phyloP scores from a whole-genome alignment of 2,797 vertebrate species.

The Picus viridis region DNA sequence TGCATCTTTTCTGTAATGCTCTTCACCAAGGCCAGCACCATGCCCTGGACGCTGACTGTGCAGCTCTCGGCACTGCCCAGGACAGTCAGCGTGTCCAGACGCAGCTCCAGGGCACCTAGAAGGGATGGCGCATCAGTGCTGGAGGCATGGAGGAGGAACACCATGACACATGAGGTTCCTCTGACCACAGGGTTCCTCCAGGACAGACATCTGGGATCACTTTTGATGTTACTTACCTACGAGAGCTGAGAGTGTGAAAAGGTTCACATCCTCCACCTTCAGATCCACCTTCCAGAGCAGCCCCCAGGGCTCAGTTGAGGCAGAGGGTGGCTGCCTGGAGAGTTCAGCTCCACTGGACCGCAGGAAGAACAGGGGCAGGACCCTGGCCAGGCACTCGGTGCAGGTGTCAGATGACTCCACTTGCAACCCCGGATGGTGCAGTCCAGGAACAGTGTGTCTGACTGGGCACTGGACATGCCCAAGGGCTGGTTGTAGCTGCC shows the following conservation, averaged over 20 bases:
- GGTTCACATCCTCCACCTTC: conserved; percentile 90
- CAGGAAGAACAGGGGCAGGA: conserved; percentile 81
- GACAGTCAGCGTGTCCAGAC: conserved; percentile 86
- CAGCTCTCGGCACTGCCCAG: conserved; percentile 87
- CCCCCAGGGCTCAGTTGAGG: conserved; percentile 65
- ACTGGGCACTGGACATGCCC: conserved; percentile 76
- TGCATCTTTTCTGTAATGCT: conserved; percentile 90
- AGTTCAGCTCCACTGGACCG: background rate
- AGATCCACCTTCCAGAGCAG: conserved; percentile 90
- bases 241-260: conserved; percentile 90
- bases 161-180: background rate
- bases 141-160: background rate
- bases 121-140: background rate
- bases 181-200: background rate
- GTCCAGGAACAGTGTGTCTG: conserved; percentile 86
- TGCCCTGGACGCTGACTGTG: conserved; percentile 83
- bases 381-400: conserved; percentile 89
- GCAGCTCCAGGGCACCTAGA: conserved; percentile 89
- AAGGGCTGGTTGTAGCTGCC: conserved; percentile 89
- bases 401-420: conserved; percentile 94
- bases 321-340: background rate
- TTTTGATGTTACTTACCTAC: conserved; percentile 87
- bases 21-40: conserved; percentile 88
- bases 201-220: conserved; percentile 9
- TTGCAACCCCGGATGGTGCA: conserved; percentile 90